Evolutionary conservation across 2,888 invertebrate genomes (phyloP).

Genomic region (Dicranocentrus wangi): DNA sequence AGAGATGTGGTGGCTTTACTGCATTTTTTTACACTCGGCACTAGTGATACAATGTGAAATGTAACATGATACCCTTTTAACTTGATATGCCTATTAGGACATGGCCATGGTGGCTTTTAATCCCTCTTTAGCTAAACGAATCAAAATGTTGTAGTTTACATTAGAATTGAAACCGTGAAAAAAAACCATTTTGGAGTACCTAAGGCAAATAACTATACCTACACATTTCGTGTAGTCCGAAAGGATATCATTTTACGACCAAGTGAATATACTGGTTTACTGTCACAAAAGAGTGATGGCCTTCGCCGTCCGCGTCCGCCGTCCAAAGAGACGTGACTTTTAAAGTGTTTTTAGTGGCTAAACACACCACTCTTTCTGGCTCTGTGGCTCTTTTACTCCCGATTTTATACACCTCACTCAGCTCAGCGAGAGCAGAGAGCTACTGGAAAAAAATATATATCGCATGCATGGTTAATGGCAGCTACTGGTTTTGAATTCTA

Average conservation of each 20-base stretch:
- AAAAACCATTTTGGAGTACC: background rate
- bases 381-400: constrained; percentile 4
- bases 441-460: constrained; percentile 3
- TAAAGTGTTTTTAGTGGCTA: constrained; percentile 54
- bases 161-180: constrained; percentile 34
- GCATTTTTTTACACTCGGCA: too few species aligned
- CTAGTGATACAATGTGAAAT: too few species aligned
- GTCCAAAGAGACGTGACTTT: constrained; percentile 49
- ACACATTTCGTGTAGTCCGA: too few species aligned
- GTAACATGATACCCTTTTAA: constrained; percentile 48
- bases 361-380: constrained; percentile 9
- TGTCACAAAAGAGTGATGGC: constrained; percentile 58
- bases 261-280: constrained; percentile 54
- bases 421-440: constrained; percentile 10
- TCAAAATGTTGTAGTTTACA: constrained; percentile 2
- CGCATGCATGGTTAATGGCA: constrained; percentile 26
- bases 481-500: constrained; percentile 63
- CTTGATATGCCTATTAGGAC: constrained; percentile 54
- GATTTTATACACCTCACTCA: constrained; percentile 5
- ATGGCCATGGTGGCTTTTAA: background rate
- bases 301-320: background rate
- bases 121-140: background rate
- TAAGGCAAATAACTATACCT: too few species aligned
- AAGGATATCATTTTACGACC: constrained; percentile 27
- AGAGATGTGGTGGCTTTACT: too few species aligned